Conservation (phyloP, 2,113 vertebrate species). For the Xiphophorus couchianus region DNA sequence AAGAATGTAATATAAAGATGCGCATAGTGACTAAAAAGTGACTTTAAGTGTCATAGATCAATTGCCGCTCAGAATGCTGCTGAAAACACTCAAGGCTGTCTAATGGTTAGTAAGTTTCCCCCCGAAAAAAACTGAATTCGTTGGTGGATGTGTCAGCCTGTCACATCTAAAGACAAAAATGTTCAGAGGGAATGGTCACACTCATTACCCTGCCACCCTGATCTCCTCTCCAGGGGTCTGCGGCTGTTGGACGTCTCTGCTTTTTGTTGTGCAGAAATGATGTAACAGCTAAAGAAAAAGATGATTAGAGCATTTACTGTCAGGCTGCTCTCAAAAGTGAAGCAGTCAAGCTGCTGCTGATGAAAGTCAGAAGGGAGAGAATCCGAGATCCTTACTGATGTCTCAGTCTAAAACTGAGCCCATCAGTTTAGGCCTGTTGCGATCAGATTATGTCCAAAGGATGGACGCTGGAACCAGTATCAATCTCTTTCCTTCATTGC, state of each 20-base stretch:
- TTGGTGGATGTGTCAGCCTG: neutral
- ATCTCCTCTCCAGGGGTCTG: neutral
- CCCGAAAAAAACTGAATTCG: neutral
- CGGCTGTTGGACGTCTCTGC: neutral
- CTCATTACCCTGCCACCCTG: neutral
- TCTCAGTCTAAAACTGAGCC: conserved; percentile 2
- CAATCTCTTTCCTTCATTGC: neutral
- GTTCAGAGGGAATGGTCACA: neutral
- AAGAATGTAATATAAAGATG: conserved; percentile 28
- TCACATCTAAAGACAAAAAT: neutral
- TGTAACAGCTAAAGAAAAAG: neutral
- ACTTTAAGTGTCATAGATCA: conserved; percentile 8
- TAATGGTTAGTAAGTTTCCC: neutral
- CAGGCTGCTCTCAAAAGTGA: neutral
- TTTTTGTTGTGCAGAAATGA: conserved; percentile 1
- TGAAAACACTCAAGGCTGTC: neutral
- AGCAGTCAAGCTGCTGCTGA: neutral
- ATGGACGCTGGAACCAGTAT: neutral
- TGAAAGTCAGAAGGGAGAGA: neutral
- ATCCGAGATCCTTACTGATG: conserved; percentile 1
- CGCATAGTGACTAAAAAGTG: conserved; percentile 18
- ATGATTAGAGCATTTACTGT: neutral
- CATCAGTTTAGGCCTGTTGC: neutral
- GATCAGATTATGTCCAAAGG: neutral
- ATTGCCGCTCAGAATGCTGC: conserved; percentile 11